These are phyloP conservation scores for Troides helena DNA, from an alignment of 2,888 invertebrate species.

Conservation along the genomic window DNA sequence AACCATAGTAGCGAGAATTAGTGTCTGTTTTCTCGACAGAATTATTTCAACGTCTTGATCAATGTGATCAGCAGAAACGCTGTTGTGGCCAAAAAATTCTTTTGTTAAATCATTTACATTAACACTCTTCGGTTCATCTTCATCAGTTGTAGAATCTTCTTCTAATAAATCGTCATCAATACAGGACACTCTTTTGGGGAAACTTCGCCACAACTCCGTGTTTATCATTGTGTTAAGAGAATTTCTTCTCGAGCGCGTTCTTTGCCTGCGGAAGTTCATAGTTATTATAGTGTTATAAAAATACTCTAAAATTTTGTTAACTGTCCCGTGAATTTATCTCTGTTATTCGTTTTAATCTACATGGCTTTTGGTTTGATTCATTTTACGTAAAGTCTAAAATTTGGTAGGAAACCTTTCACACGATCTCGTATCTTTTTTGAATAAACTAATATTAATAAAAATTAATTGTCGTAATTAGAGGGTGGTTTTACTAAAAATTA, in stretches of 20 bases:
- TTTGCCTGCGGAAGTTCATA: slow-evolving; percentile 67
- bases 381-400: neutral
- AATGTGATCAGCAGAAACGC: slow-evolving; percentile 46
- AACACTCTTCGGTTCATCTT: slow-evolving; percentile 51
- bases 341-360: slow-evolving; percentile 49
- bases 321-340: slow-evolving; percentile 30
- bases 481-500: too few species aligned
- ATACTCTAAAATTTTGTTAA: slow-evolving; percentile 48
- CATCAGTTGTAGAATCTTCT: slow-evolving; percentile 48
- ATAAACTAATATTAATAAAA: too few species aligned
- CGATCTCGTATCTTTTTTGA: neutral
- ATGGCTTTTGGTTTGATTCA: slow-evolving; percentile 37
- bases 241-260: slow-evolving; percentile 50
- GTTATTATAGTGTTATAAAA: slow-evolving; percentile 31
- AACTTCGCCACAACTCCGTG: slow-evolving; percentile 61
- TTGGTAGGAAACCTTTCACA: neutral
- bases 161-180: slow-evolving; percentile 40
- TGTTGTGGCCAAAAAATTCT: slow-evolving; percentile 59
- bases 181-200: slow-evolving; percentile 48
- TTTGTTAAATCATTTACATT: slow-evolving; percentile 63
- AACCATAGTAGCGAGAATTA: slow-evolving; percentile 76
- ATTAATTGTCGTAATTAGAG: too few species aligned
- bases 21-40: slow-evolving; percentile 69
- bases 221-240: slow-evolving; percentile 52
- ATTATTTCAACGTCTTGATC: slow-evolving; percentile 72